Evolutionary conservation across 1,140 invertebrate genomes (phyloP).

Genomic region (Leptoteleia sp.): DNA sequence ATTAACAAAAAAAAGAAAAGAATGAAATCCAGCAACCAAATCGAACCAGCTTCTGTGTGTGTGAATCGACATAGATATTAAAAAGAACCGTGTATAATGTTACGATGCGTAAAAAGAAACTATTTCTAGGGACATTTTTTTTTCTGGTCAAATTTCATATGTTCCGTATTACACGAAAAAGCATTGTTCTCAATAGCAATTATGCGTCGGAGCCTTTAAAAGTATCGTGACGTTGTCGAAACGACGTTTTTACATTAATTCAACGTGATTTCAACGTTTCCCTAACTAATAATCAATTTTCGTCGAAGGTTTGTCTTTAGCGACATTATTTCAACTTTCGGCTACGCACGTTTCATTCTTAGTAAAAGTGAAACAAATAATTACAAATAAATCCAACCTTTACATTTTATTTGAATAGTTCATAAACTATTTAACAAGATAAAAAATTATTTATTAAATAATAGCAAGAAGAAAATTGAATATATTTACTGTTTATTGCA

Average conservation of each 20-base stretch:
- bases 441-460: too few relatives aligned
- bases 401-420: too few relatives aligned
- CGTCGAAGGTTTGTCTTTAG: slow-evolving; percentile 23
- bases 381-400: too few relatives aligned
- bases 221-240: slow-evolving; percentile 9
- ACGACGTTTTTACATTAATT: slow-evolving; percentile 7
- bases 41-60: too few relatives aligned
- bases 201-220: slow-evolving; percentile 1
- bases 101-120: slow-evolving; percentile 5
- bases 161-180: slow-evolving; percentile 16
- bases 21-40: too few relatives aligned
- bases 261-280: slow-evolving; percentile 10
- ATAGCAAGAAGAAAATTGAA: too few relatives aligned
- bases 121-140: slow-evolving; percentile 10
- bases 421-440: too few relatives aligned
- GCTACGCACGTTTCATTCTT: too few relatives aligned
- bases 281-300: background rate
- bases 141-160: background rate
- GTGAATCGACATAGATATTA: too few relatives aligned
- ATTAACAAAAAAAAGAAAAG: too few relatives aligned
- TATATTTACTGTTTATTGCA: too few relatives aligned
- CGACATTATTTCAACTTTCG: slow-evolving; percentile 18
- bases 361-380: too few relatives aligned
- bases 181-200: slow-evolving; percentile 5
- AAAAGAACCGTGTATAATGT: slow-evolving; percentile 13